Evolutionary conservation across 1,140 invertebrate species (phyloP), one percentile per base, ranked within the genome.

Genomic region (Micrasema minimum): DNA sequence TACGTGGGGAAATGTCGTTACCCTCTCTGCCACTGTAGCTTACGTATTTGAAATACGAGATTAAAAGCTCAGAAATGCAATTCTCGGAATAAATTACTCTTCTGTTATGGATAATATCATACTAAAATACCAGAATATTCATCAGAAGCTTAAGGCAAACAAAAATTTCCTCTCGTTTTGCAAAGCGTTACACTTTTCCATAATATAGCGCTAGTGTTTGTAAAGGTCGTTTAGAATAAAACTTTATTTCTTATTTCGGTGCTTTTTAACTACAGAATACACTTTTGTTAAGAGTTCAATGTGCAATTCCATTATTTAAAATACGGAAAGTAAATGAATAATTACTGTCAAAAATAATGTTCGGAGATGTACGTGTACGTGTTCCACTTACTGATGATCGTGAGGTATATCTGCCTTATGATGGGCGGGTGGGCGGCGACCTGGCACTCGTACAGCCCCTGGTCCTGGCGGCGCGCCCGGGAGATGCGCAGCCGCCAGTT

Each of bases 371-470:
- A n/a, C n/a, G n/a, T n/a, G n/a, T n/a, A n/a, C n/a, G n/a, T n/a
- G n/a, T n/a, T n/a, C n/a, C n/a, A 75, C 73, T 72, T 51, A 75
- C 73, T 75, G 26, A 75, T 82, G 55, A 82, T 79, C 66, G 78
- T 78, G 22, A 82, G 77, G 71, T 76, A 81, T 43, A 81, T 76
- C 64, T 77, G 78, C 74, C 80, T 80, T 23, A 81, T 78, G 73
- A 80, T 74, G 73, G 88, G 88, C 37, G 89, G 89, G 79, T 89
- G 88, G 12, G 89, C 90, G 4, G 88, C 86, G 35, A 91, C 87
- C 83, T 90, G 89, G 79, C 90, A 91, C 77, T 90, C 88, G 80
- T 90, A 91, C 26, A 87, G 77, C 12, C 88, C 89, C 38, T 88
- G 88, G 76, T 90, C 89, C 50, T 85, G 81, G 37, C 86, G 81